These are phyloP conservation scores for Callorhinus ursinus DNA, from an alignment of 2,113 vertebrate genomes.

Conservation along the genomic window DNA sequence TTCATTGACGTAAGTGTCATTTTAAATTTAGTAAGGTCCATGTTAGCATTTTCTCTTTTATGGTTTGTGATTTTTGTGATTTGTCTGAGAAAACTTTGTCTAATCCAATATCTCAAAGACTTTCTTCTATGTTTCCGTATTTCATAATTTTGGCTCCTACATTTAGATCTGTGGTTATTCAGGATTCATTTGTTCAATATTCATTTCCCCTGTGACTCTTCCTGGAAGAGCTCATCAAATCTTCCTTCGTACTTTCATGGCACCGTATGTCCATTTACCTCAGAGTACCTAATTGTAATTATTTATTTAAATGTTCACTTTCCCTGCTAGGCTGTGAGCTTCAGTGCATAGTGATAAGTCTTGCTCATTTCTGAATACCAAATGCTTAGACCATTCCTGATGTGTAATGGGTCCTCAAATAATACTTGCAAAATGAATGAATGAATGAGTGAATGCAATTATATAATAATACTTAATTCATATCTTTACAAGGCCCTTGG, in stretches of 20 bases:
- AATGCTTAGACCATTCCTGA: background rate
- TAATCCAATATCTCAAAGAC: background rate
- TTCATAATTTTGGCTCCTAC: slow-evolving; percentile 18
- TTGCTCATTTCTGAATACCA: slow-evolving; percentile 33
- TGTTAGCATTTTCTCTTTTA: slow-evolving; percentile 37
- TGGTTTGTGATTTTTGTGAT: slow-evolving; percentile 21
- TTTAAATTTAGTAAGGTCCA: slow-evolving; percentile 46
- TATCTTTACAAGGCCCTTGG: slow-evolving; percentile 12
- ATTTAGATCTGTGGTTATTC: slow-evolving; percentile 39
- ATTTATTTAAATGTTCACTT: slow-evolving; percentile 61
- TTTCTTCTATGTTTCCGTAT: background rate
- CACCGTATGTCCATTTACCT: slow-evolving; percentile 7
- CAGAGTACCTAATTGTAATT: slow-evolving; percentile 41
- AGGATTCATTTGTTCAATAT: slow-evolving; percentile 43
- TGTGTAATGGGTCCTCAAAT: background rate
- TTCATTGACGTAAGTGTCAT: slow-evolving; percentile 7
- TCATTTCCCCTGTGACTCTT: slow-evolving; percentile 51
- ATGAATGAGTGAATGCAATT: slow-evolving; percentile 14
- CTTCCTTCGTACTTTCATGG: background rate
- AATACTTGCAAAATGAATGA: slow-evolving; percentile 20
- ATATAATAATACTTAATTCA: slow-evolving; percentile 9
- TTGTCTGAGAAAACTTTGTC: slow-evolving; percentile 14
- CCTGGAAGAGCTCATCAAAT: slow-evolving; percentile 26
- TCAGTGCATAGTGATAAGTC: slow-evolving; percentile 8
- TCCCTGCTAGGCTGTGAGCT: background rate